Evolutionary conservation across 1,140 invertebrate genomes (phyloP).

Genomic region (Hyposmocoma kahamanoa): DNA sequence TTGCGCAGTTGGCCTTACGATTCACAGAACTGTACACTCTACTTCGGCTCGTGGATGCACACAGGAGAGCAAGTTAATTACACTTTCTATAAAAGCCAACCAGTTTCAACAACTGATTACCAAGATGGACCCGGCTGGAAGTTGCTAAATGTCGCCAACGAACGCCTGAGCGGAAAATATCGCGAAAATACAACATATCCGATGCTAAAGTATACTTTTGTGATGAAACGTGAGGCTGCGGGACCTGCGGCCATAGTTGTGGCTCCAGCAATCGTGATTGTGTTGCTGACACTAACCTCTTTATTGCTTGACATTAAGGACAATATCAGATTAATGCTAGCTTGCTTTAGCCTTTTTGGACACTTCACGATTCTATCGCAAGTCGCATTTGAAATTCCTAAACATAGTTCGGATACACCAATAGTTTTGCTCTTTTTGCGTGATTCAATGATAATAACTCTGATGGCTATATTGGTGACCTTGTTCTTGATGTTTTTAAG

Average conservation of each 20-base stretch:
- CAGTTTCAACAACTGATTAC: conserved; percentile 42
- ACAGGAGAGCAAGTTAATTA: conserved; percentile 76
- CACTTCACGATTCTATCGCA: conserved; percentile 56
- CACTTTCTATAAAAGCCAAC: conserved; percentile 42
- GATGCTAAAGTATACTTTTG: conserved; percentile 58
- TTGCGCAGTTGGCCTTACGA: conserved; percentile 73
- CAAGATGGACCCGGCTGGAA: conserved; percentile 58
- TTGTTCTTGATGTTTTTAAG: conserved; percentile 46
- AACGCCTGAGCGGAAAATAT: conserved; percentile 44
- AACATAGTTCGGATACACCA: conserved; percentile 54
- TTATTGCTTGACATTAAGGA: conserved; percentile 51
- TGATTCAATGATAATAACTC: conserved; percentile 55
- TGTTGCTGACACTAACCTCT: conserved; percentile 43
- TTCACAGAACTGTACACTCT: conserved; percentile 68
- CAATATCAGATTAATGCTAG: conserved; percentile 39
- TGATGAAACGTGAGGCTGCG: conserved; percentile 47
- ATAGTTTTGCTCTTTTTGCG: conserved; percentile 53
- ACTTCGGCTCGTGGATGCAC: conserved; percentile 76
- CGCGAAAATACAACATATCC: conserved; percentile 49
- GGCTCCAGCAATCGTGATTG: conserved; percentile 43
- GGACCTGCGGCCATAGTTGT: conserved; percentile 56
- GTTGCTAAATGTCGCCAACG: conserved; percentile 33
- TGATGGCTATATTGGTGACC: conserved; percentile 43
- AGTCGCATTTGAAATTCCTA: conserved; percentile 55
- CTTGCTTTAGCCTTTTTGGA: conserved; percentile 59